Evolutionary conservation across 2,797 vertebrate genomes (phyloP).

Genomic region (Sylvilagus floridanus): DNA sequence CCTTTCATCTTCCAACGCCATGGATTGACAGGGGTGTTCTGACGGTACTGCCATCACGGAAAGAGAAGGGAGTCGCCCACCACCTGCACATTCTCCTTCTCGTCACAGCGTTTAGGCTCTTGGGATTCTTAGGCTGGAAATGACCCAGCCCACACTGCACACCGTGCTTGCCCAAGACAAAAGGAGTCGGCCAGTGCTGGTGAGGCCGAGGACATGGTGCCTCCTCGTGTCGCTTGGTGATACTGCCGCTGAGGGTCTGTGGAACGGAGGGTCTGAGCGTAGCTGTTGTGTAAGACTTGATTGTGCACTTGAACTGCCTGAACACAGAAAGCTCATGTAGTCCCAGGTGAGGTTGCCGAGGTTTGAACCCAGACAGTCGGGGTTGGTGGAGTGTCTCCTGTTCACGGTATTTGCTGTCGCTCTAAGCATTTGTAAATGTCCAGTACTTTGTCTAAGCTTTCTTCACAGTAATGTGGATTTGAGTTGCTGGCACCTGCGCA

Average conservation of each 20-base stretch:
- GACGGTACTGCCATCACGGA: background rate
- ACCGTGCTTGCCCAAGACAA: background rate
- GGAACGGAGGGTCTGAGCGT: background rate
- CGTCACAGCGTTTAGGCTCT: background rate
- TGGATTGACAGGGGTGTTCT: background rate
- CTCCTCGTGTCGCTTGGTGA: background rate
- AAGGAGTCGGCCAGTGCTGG: background rate
- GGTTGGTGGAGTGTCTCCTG: no score
- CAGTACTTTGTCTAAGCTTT: no score
- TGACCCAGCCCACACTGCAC: background rate
- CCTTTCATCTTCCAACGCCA: background rate
- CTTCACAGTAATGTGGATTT: no score
- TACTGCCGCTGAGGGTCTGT: background rate
- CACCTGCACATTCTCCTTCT: background rate
- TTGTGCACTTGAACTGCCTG: background rate
- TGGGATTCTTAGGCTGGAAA: constrained; percentile 27
- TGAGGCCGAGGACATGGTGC: background rate
- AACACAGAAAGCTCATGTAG: no score
- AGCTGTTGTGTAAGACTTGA: background rate
- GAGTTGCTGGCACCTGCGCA: no score
- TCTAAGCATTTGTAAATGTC: no score
- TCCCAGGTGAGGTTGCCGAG: no score
- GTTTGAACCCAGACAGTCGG: no score
- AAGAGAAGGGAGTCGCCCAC: background rate
- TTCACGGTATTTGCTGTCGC: no score